Base-by-base conservation (phyloP, 2,797 vertebrate genomes). In the Menidia menidia region DNA sequence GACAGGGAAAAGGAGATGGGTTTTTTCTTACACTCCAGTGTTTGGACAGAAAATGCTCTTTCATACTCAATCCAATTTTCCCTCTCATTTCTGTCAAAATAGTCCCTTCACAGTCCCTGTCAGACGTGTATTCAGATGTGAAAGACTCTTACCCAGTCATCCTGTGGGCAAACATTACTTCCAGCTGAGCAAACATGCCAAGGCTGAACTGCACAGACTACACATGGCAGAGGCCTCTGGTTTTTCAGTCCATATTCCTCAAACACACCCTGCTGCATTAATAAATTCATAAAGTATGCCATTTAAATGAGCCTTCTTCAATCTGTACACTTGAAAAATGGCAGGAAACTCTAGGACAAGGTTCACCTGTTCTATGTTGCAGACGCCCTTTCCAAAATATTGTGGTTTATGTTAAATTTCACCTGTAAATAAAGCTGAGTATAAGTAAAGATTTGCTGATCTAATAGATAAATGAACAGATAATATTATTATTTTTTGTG, bases 121-220 rank as follows among this genome's bases (percentile, higher is more conserved):
- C 87, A 90, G 86, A 88, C 77, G 80, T 73, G 60, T 87, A 88
- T 86, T 85, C 79, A 91, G 85, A 92, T 91, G 86, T 91, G 90
- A 89, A 91, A 90, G 86, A 82, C 81, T 75, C 83, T 90, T 77
- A 83, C 56, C 77, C 86, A 87, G 78, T 83, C 86, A 86, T 91
- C 85, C 83, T 82, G 86, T 87, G 77, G 89, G 90, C 86, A 90
- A 92, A 90, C 85, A 90, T 88, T 75, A 84, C 82, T 89, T 86
- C 86, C 91, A 94, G 92, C 93, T 94, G 92, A 92, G 85, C 80
- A 93, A 94, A 94, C 91, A 93, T 58, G 58, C 62, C 76, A 67
- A 75, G 85, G 84, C 85, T 73, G 88, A 89, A 25, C 48, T 25
- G 84, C 83, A 39, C 35, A 86, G 79, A 73, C 82, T 80, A 84